Base-by-base conservation (phyloP, 30 jellyfish, hydroid and myxozoan genomes). In the Hydra vulgaris region DNA sequence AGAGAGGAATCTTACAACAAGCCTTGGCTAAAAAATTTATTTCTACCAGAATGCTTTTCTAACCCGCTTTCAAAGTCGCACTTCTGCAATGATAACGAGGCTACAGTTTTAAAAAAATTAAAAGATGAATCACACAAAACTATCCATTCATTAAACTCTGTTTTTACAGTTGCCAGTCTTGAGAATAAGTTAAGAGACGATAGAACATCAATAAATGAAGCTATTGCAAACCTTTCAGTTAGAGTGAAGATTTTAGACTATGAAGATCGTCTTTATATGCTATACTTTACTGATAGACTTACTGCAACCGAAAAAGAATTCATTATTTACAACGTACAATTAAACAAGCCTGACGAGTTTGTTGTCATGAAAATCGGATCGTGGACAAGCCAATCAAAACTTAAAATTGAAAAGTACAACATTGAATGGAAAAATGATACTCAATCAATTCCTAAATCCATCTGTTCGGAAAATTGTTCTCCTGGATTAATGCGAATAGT, bases 381-480 rank as follows among this genome's bases (percentile, higher is more conserved):
- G 23, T 78, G 85, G 85, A 66, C 55, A 7, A 24, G 16, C n/a
- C 21, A n/a, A 20, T 69, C 85, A 8, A 22, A 54, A 1, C 85
- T 78, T 20, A 27, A 17, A 20, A 4, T 78, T 12, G 68, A 66
- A 19, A 52, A n/a, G 72, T 7, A 55, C n/a, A 86, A 87, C 3
- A 21, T 92, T 26, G 68, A 88, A 8, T 92, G 98, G 98, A 92
- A 84, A 54, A 78, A 86, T 76, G 90, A 86, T 17, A 53, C 86
- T 20, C 70, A 71, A 19, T 24, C 79, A 18, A 86, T 61, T 24
- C 96, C 96, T 15, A 55, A 71, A 21, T 87, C 98, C 7, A 53
- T 76, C 40, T 92, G 98, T 81, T 83, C 89, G 54, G 83, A 72
- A 26, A 83, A 82, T 68, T 92, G 98, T 53, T 73, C 22, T 0